These are phyloP conservation scores for Alca torda DNA, from an alignment of 2,797 vertebrate genomes.

Conservation along the genomic window DNA sequence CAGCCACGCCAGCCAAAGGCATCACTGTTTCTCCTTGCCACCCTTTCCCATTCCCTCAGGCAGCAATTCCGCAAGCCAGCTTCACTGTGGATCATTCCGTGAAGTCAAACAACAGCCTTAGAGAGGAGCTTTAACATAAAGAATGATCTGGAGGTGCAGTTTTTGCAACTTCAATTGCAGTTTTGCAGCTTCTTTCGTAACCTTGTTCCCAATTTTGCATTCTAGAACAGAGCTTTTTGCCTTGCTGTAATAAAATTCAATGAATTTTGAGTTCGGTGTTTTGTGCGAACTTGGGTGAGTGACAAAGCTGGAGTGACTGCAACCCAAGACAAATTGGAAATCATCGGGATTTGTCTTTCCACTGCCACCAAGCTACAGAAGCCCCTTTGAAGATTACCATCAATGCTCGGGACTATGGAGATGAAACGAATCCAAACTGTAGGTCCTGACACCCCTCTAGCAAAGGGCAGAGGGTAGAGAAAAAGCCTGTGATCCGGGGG, in stretches of 20 bases:
- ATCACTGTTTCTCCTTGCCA: neutral
- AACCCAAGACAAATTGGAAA: neutral
- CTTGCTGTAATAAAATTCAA: neutral
- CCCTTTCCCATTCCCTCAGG: neutral
- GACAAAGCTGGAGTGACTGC: neutral
- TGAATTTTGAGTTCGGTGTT: neutral
- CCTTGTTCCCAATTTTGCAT: neutral
- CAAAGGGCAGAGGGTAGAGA: neutral
- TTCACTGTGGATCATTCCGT: neutral
- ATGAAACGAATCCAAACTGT: neutral
- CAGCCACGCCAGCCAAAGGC: neutral
- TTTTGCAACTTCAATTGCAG: neutral
- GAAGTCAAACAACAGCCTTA: neutral
- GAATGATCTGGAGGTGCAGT: neutral
- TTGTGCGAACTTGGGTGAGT: neutral
- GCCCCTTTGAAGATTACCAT: neutral
- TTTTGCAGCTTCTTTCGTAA: neutral
- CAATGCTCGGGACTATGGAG: neutral
- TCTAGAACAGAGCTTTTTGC: neutral
- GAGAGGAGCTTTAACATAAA: neutral
- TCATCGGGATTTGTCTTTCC: neutral
- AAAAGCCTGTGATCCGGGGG: neutral
- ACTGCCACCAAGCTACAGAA: neutral
- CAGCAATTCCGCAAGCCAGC: neutral
- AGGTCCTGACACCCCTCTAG: neutral